Percentiles rank a stretch among this genome's conserved stretches.
Conservation (phyloP, 2,888 invertebrate genomes). For the Hedya salicella region DNA sequence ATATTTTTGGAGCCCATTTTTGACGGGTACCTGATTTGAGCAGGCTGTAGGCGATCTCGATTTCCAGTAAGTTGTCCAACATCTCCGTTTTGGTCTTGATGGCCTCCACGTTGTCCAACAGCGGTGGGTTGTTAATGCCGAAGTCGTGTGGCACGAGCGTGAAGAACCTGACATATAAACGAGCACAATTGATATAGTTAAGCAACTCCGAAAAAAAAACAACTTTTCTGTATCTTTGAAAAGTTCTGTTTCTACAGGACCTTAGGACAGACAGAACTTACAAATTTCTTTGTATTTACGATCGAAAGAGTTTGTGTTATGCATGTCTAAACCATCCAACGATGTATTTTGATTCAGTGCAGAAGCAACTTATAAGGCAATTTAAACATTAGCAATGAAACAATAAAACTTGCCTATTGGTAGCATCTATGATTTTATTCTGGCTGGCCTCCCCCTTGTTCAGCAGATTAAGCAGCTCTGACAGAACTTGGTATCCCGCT, state of each 20-base stretch:
- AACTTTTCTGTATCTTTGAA: no score
- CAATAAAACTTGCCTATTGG: constrained; percentile 86
- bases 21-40: constrained; percentile 84
- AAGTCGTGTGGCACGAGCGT: constrained; percentile 98
- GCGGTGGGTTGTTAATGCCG: constrained; percentile 92
- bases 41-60: constrained; percentile 97
- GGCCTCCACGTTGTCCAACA: constrained; percentile 90
- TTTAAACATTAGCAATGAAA: neutral
- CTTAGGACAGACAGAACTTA: no score
- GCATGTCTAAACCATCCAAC: no score
- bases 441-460: constrained; percentile 76
- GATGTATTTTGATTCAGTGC: no score
- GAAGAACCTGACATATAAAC: constrained; percentile 88
- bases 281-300: no score
- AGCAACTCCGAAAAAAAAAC: no score
- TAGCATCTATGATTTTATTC: constrained; percentile 90
- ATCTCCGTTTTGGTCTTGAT: constrained; percentile 90
- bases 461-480: constrained; percentile 87
- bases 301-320: no score
- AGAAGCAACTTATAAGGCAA: no score
- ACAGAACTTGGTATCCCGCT: constrained; percentile 92
- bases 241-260: no score
- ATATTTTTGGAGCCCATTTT: no score
- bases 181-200: neutral
- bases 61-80: constrained; percentile 96